Evolutionary conservation across 2,888 invertebrate genomes (phyloP).

Genomic region (Dusona sp.): DNA sequence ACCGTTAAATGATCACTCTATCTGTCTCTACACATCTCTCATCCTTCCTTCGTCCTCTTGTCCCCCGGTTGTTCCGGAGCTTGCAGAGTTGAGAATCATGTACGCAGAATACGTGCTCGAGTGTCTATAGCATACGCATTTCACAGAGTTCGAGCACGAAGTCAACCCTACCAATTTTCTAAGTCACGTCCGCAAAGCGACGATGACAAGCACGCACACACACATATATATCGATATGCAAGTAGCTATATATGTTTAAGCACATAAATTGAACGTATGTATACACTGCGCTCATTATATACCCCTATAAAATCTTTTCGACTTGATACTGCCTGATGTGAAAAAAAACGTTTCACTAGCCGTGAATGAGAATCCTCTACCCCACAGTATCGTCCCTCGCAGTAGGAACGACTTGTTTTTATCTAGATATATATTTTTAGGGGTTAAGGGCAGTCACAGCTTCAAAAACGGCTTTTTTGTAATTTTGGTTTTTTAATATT

Average conservation of each 20-base stretch:
- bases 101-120: conserved; percentile 58
- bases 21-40: conserved; percentile 20
- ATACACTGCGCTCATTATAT: conserved; percentile 10
- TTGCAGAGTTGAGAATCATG: conserved; percentile 59
- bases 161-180: conserved; percentile 64
- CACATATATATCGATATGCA: neutral
- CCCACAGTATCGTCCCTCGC: neutral
- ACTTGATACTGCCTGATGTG: conserved; percentile 21
- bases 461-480: too few species aligned
- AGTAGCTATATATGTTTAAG: neutral
- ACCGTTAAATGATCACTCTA: conserved; percentile 53
- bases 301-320: conserved; percentile 57
- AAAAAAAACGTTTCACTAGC: conserved; percentile 18
- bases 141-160: conserved; percentile 64
- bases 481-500: neutral
- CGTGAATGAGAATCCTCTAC: conserved; percentile 12
- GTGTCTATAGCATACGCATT: conserved; percentile 31
- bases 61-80: conserved; percentile 34
- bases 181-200: conserved; percentile 69
- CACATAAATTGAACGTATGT: neutral
- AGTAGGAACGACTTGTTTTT: neutral
- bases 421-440: neutral
- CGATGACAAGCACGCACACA: conserved; percentile 46
- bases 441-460: too few species aligned
- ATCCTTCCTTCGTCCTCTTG: neutral